Base-by-base conservation (phyloP, 2,888 invertebrate species). In the Chaitophorus viminalis region DNA sequence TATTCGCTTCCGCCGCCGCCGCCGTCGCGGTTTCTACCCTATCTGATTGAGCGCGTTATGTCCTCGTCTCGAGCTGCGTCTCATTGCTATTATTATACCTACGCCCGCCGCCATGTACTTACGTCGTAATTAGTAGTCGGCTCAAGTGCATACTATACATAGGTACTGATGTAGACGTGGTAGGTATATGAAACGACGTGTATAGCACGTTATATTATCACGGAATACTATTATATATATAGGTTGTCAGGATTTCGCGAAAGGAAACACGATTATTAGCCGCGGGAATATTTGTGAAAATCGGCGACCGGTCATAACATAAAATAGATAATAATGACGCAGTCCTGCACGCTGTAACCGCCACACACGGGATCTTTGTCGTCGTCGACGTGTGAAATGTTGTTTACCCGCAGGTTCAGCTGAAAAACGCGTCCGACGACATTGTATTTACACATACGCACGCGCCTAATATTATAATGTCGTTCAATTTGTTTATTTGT, bases 11-110 rank as follows among this genome's bases (percentile, higher is more conserved):
- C 31, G 18, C n/a, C 14, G 39, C n/a, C n/a, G n/a, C 36, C 36
- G 65, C 33, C 21, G n/a, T n/a, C 54, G 33, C 25, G 25, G 54
- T 82, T 70, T 52, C 31, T 70, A 70, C 82, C 70, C 82, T 79
- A 46, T 70, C 46, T 31, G 82, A 70, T 70, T 68, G 31, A 25
- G 81, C 18, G 78, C 78, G 54, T 31, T 25, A 54, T 78, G 54
- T 78, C 77, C 52, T 54, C 33, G 33, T 31, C 77, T 52, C 18
- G n/a, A n/a, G n/a, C n/a, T n/a, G n/a, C 60, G 52, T 52, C 2
- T 36, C 46, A 11, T 8, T 68, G 29, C 70, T 54, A 77, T 77
- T 52, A 52, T 54, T 77, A 36, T 60, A 29, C 36, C 17, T n/a
- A 6, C 46, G 46, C 46, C 46, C 46, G 46, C 46, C 46, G 46